Percentiles rank a stretch among this genome's conserved stretches.
Conservation (phyloP, 2,113 vertebrate genomes). For the Phyllostomus hastatus region DNA sequence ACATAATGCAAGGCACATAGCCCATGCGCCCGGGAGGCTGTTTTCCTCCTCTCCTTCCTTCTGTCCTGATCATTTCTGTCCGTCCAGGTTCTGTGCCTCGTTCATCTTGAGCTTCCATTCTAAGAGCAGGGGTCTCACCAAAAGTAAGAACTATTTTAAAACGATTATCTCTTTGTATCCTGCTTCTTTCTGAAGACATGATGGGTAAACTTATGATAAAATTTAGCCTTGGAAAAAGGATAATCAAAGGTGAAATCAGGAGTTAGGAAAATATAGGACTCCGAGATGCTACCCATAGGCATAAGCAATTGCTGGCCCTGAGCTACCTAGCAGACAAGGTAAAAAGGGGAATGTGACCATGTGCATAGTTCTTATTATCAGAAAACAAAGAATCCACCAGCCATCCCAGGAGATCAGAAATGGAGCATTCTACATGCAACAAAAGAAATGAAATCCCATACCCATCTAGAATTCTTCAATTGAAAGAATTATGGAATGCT, state of each 20-base stretch:
- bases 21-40: rapidly evolving
- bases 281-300: background rate
- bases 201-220: background rate
- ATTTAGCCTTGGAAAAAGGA: background rate
- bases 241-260: background rate
- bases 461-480: background rate
- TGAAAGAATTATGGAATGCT: constrained; percentile 1
- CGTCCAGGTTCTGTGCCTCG: background rate
- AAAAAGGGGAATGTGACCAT: background rate
- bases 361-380: background rate
- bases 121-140: background rate
- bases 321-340: background rate
- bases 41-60: background rate
- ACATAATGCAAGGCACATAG: background rate
- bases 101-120: background rate
- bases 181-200: background rate
- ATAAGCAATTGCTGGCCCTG: background rate
- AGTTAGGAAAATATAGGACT: background rate
- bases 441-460: background rate
- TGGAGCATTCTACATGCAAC: background rate
- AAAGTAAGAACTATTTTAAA: background rate
- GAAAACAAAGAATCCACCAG: background rate
- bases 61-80: background rate
- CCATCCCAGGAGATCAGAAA: background rate
- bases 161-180: background rate